These are phyloP conservation scores for Chaitophorus viminalis DNA, from an alignment of 2,888 invertebrate species.

Conservation along the genomic window DNA sequence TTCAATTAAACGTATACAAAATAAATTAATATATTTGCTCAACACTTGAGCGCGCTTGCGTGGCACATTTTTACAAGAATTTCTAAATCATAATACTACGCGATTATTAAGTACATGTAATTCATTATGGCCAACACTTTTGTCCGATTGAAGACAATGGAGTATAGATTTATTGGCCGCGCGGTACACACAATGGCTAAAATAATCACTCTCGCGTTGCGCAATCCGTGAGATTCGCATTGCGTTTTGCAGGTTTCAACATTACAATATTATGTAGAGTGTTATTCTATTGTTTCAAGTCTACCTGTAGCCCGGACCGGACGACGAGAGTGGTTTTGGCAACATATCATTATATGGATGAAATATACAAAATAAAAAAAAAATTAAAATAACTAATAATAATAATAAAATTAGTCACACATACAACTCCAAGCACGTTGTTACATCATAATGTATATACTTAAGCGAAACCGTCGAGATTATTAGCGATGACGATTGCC, in stretches of 20 bases:
- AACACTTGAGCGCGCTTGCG: slow-evolving; percentile 27
- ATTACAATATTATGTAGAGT: background rate
- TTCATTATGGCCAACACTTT: slow-evolving; percentile 43
- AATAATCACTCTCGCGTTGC: slow-evolving; percentile 44
- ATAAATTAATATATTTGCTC: slow-evolving; percentile 56
- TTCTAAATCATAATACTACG: slow-evolving; percentile 34
- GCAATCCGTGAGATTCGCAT: slow-evolving; percentile 37
- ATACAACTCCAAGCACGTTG: background rate
- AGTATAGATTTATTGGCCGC: slow-evolving; percentile 44
- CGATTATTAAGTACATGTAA: slow-evolving; percentile 16
- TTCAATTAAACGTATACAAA: slow-evolving; percentile 49
- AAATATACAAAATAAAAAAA: background rate
- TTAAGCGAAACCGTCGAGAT: background rate
- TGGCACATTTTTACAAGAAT: slow-evolving; percentile 54
- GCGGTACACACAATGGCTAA: slow-evolving; percentile 35
- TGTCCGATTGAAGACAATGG: slow-evolving; percentile 41
- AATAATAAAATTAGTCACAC: no score
- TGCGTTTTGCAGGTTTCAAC: slow-evolving; percentile 30
- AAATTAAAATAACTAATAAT: no score
- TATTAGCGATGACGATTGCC: background rate
- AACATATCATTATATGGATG: background rate
- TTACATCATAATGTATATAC: background rate
- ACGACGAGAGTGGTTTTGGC: slow-evolving; percentile 38
- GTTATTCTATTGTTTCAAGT: slow-evolving; percentile 49
- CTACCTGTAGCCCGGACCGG: background rate